Conservation (phyloP, 1,140 invertebrate genomes). For the Chionoecetes opilio region DNA sequence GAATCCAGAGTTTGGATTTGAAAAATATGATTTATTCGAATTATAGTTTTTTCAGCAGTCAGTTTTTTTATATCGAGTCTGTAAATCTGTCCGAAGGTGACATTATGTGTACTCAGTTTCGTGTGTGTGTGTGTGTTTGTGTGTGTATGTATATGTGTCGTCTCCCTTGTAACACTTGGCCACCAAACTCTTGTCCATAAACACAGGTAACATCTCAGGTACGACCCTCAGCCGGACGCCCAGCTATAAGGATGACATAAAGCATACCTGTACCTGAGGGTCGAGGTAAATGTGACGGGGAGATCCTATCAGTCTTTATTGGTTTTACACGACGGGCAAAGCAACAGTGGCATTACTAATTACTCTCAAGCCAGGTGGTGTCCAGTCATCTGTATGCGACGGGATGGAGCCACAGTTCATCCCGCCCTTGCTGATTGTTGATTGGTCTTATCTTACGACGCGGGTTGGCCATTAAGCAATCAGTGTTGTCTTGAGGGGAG, state of each 20-base stretch:
- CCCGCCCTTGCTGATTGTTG: slow-evolving; percentile 48
- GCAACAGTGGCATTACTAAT: slow-evolving; percentile 47
- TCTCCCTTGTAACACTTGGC: neutral
- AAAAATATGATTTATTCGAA: neutral
- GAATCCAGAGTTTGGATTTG: neutral
- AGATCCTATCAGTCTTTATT: slow-evolving; percentile 69
- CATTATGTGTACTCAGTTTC: neutral
- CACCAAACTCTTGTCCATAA: neutral
- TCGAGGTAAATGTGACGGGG: slow-evolving; percentile 38
- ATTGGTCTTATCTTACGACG: slow-evolving; percentile 67
- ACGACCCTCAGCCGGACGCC: neutral
- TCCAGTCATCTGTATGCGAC: slow-evolving; percentile 58
- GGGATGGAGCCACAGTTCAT: slow-evolving; percentile 25
- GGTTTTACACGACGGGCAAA: slow-evolving; percentile 59
- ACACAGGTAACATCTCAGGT: slow-evolving; percentile 7
- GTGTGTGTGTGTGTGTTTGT: neutral
- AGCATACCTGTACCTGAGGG: neutral
- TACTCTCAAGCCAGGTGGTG: neutral
- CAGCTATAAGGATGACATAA: neutral
- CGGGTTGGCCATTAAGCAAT: slow-evolving; percentile 71
- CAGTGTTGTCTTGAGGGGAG: slow-evolving; percentile 65
- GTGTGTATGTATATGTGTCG: neutral
- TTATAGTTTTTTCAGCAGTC: neutral
- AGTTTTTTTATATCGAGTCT: neutral
- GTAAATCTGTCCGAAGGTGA: neutral